Evolutionary conservation across 2,888 invertebrate species (phyloP), one percentile per base, ranked within the genome.

Genomic region (Salpingus planirostris): DNA sequence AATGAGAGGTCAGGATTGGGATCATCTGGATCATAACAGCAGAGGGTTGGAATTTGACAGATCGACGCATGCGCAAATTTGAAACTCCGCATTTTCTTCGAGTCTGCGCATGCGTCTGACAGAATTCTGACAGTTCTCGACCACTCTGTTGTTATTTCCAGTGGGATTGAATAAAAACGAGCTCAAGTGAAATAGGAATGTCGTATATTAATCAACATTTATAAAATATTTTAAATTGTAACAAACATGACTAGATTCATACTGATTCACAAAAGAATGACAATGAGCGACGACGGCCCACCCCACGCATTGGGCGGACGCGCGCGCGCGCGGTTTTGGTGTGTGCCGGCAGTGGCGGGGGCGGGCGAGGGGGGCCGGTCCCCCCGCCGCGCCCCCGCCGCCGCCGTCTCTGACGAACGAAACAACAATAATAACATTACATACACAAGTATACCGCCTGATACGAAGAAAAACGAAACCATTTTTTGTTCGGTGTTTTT

Each of bases 161-260:
- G n/a, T n/a, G n/a, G n/a, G n/a, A n/a, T n/a, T n/a, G n/a, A n/a
- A n/a, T n/a, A n/a, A n/a, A n/a, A n/a, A n/a, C n/a, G n/a, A n/a
- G n/a, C n/a, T n/a, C n/a, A 12, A 14, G 27, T 58, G 65, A 66
- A 65, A 65, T 66, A 66, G 68, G 68, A 68, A 68, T 68, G 68
- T 68, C 65, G 62, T 67, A 66, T 67, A 68, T 66, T 67, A 66
- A 64, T 66, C 66, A 68, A 68, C 67, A 67, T 67, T 67, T 67
- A 68, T 67, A 68, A 68, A 67, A 67, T 68, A 67, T 67, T 66
- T 66, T 64, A 66, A 67, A 65, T 65, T 64, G 66, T 67, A 68
- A 68, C 68, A 68, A 68, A 66, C 66, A 67, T 66, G 66, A 67
- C 67, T 67, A 67, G 66, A 66, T 67, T 65, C 66, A 66, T 67